Base-by-base conservation (phyloP, 2,888 invertebrate species). In the Furcula furcula region DNA sequence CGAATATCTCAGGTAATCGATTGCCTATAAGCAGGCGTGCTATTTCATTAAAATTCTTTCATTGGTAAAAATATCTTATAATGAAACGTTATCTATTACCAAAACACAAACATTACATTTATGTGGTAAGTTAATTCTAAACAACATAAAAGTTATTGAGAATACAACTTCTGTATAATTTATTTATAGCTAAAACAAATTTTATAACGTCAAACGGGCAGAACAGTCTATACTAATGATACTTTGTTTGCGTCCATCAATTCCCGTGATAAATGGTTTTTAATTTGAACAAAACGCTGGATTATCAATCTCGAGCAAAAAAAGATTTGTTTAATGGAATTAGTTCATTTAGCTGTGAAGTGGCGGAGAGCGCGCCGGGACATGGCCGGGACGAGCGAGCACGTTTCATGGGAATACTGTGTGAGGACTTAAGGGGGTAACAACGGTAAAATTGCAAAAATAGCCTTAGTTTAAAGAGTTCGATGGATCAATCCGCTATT, bases 191-290 rank as follows among this genome's bases (percentile, higher is more conserved):
- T n/a, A n/a, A n/a, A n/a, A n/a, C n/a, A n/a, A n/a, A n/a, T n/a
- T n/a, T n/a, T n/a, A n/a, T n/a, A n/a, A n/a, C n/a, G n/a, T n/a
- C n/a, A n/a, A n/a, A n/a, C n/a, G n/a, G n/a, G n/a, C n/a, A n/a
- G n/a, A n/a, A n/a, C 56, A 36, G 51, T 40, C 48, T 40, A 36
- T 46, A 57, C 40, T 39, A 39, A 52, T 48, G 41, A 48, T 43
- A 47, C 48, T 58, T 60, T 60, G 56, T 65, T 65, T 46, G 50
- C 55, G 37, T 48, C 46, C 53, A 60, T 57, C 55, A 56, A 55
- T 62, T 59, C 51, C 52, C 57, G 55, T 60, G 66, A 65, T 57
- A 67, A 65, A 65, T 65, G 53, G 59, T 52, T 69, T 67, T 65
- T 62, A 67, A 65, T 63, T 57, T 45, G 36, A 47, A 63, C 55